phyloP scores from a whole-genome alignment of 1,140 invertebrate species.

The Rhizoglyphus robini region DNA sequence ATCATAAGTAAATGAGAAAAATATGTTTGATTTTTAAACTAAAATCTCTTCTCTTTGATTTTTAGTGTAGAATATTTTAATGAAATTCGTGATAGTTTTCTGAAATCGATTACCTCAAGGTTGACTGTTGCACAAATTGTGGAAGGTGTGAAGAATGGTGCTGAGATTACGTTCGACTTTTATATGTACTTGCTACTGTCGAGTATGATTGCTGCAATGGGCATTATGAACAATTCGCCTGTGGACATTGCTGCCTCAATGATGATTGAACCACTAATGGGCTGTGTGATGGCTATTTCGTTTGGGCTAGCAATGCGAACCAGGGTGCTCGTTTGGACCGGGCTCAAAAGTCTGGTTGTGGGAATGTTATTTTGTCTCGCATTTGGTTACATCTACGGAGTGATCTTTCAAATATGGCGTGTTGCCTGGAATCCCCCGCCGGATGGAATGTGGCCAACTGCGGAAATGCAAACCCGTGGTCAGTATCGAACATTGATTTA shows the following conservation, averaged over 20 bases:
- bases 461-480: slow-evolving; percentile 36
- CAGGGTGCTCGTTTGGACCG: slow-evolving; percentile 44
- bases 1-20: slow-evolving; percentile 15
- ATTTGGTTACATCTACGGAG: slow-evolving; percentile 36
- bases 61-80: slow-evolving; percentile 15
- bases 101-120: slow-evolving; percentile 45
- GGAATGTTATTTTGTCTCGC: slow-evolving; percentile 55
- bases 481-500: slow-evolving; percentile 47
- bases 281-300: slow-evolving; percentile 55
- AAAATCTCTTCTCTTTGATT: no score
- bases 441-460: slow-evolving; percentile 22
- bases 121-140: slow-evolving; percentile 65
- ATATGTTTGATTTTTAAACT: no score
- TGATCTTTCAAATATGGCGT: slow-evolving; percentile 19
- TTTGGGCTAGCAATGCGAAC: slow-evolving; percentile 66
- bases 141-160: slow-evolving; percentile 56
- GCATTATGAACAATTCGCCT: slow-evolving; percentile 60
- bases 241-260: slow-evolving; percentile 71
- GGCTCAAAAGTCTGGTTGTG: slow-evolving; percentile 48
- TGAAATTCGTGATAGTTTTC: slow-evolving; percentile 29
- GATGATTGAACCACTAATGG: slow-evolving; percentile 73
- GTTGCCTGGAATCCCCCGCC: slow-evolving; percentile 20
- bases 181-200: slow-evolving; percentile 42
- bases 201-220: slow-evolving; percentile 46
- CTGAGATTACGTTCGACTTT: slow-evolving; percentile 65